Conservation (phyloP, 2,797 vertebrate genomes). For the Artibeus lituratus region DNA sequence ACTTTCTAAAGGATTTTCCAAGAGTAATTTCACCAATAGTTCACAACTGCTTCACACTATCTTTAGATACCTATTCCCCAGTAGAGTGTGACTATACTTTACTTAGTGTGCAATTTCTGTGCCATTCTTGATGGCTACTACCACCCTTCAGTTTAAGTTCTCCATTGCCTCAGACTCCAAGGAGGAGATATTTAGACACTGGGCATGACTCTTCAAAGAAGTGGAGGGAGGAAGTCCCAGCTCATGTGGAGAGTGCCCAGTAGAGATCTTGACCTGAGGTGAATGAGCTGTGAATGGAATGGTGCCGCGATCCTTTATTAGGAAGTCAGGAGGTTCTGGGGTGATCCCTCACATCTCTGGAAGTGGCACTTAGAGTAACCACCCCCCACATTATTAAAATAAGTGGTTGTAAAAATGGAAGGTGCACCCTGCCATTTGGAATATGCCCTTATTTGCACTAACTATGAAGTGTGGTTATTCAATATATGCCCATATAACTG, state of each 20-base stretch:
- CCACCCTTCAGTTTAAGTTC: not conserved
- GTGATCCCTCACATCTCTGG: not conserved
- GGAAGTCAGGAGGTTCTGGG: not conserved
- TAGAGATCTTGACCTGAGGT: accelerated
- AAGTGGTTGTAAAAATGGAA: not conserved
- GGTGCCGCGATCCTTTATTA: not conserved
- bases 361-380: not conserved
- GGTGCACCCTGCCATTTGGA: not conserved
- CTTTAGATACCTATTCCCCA: not conserved
- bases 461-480: not conserved
- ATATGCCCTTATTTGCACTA: not conserved
- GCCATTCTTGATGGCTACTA: not conserved
- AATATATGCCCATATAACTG: not conserved
- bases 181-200: not conserved
- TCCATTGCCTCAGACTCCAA: accelerated
- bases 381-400: not conserved
- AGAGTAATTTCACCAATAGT: not conserved
- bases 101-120: not conserved
- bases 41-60: accelerated
- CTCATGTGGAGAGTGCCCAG: accelerated
- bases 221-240: accelerated
- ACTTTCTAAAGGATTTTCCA: not conserved
- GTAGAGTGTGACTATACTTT: not conserved
- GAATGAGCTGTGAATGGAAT: not conserved
- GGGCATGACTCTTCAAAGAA: not conserved